Evolutionary conservation across 2,797 vertebrate species (phyloP).

Genomic region (Thamnophis elegans): DNA sequence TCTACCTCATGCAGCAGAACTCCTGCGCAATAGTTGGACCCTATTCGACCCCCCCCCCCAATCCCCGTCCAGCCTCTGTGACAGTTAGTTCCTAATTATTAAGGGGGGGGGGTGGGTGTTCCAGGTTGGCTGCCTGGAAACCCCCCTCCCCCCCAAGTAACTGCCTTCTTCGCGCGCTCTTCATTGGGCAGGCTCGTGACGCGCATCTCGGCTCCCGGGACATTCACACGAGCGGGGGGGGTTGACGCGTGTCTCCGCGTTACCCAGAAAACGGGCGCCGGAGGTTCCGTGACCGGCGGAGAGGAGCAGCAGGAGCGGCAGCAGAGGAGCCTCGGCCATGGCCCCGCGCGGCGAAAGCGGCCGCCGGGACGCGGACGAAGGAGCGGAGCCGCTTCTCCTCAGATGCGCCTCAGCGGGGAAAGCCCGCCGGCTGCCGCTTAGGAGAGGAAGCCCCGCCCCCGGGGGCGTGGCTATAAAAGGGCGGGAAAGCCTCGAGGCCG

Average conservation of each 20-base stretch:
- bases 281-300: slow-evolving; percentile 11
- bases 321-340: slow-evolving; percentile 22
- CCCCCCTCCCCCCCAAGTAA: background rate
- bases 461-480: background rate
- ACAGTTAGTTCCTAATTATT: background rate
- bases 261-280: background rate
- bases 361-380: background rate
- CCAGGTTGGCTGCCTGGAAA: background rate
- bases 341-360: no score
- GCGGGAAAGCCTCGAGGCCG: background rate
- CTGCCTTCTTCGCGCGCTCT: background rate
- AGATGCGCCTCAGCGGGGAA: background rate
- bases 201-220: background rate
- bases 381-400: no score
- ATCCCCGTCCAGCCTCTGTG: background rate
- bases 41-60: background rate
- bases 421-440: background rate
- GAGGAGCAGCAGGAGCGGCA: slow-evolving; percentile 29
- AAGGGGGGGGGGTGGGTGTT: accelerated
- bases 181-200: background rate
- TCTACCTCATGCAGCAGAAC: background rate
- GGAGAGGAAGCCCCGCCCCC: background rate
- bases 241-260: background rate
- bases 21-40: background rate
- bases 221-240: background rate